Base-by-base conservation (phyloP, 2,797 vertebrate genomes). In the Epinephelus malabaricus region DNA sequence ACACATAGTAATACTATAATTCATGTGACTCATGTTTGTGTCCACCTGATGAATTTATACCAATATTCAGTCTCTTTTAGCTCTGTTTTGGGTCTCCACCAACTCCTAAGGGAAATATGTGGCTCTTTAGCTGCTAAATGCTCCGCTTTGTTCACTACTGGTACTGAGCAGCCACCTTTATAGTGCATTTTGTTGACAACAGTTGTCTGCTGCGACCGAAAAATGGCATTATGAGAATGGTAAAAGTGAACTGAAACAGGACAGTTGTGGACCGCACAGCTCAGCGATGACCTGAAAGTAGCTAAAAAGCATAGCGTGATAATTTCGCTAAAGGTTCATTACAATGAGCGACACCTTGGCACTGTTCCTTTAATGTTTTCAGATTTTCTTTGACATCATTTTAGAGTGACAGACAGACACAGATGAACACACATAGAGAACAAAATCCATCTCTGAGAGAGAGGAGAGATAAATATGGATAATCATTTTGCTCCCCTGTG, bases 401-500 rank as follows among this genome's bases (percentile, higher is more conserved):
- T 34, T 8, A 34, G 7, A 34, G 2, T 7, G 34, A 34, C 38
- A 34, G 55, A 54, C 21, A 55, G 21, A 71, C 27, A 62, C 46
- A n/a, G 54, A 69, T 34, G 34, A 61, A 51, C 34, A 21, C 12
- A 51, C 34, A 21, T 7, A 34, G 34, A 34, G 34, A 64, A 53
- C 6, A 73, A 56, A 38, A 72, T 60, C 54, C 46, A 34, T 59
- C 63, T 70, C 45, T 34, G 78, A 72, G 19, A 46, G 23, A 69
- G 46, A 53, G 19, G 2, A 77, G 55, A 76, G 63, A 76, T 63
- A 62, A 84, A 82, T 75, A 78, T 77, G 79, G 73, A 76, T 59
- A 67, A 88, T 81, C 23, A 21, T 46, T 69, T 64, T 23, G 12
- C 23, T 75, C 77, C 66, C 82, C 68, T 73, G 79, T 79, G 82